phyloP scores from a whole-genome alignment of 2,113 vertebrate species.

The Rynchops niger region DNA sequence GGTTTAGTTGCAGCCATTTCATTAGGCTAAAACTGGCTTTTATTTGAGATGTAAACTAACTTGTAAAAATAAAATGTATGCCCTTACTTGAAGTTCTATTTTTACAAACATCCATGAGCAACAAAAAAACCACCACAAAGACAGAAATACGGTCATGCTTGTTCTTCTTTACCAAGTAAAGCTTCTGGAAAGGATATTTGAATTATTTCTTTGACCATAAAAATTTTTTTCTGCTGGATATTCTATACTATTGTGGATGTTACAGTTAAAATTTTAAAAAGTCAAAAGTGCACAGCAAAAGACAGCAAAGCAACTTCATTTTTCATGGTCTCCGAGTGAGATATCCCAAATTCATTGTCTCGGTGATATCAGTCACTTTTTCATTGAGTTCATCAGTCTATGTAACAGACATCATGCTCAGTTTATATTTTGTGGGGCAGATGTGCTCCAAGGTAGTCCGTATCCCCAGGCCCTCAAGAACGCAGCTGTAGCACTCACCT shows the following conservation, averaged over 20 bases:
- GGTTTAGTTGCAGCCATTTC: neutral
- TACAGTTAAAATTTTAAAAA: neutral
- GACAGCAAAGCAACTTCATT: neutral
- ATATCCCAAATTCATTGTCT: neutral
- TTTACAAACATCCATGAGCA: neutral
- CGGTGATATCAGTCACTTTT: neutral
- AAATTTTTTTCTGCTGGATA: neutral
- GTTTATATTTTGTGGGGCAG: neutral
- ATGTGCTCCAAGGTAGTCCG: neutral
- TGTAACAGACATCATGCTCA: neutral
- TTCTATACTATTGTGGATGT: neutral
- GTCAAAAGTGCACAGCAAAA: neutral
- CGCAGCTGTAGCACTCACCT: neutral
- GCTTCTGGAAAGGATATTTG: neutral
- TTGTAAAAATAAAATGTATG: neutral
- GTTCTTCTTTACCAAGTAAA: neutral
- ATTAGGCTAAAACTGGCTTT: neutral
- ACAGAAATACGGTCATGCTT: neutral
- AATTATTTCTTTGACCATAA: neutral
- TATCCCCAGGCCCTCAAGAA: neutral
- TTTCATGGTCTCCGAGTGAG: neutral
- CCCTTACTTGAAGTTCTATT: neutral
- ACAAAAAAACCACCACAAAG: neutral
- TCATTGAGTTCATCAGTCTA: neutral
- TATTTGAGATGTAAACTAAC: neutral